Evolutionary conservation across 1,140 invertebrate species (phyloP), one percentile per base, ranked within the genome.

Genomic region (Philopotamus ludificatus): DNA sequence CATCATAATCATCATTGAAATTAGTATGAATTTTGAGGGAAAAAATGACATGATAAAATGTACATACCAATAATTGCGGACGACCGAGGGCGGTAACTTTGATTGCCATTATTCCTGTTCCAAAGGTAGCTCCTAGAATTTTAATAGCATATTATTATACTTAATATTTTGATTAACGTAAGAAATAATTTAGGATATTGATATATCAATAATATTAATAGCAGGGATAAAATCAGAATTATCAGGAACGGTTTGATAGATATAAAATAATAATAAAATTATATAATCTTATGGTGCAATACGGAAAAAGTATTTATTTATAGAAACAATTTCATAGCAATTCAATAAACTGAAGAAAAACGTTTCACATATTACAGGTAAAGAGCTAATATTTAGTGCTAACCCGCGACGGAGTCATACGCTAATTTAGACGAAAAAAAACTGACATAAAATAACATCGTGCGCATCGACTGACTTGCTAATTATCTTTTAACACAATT

Each of bases 31-130:
- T 1, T 8, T 10, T 16, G 34, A 59, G 15, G 49, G 16, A 42
- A 57, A 7, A 25, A 64, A 55, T 15, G 16, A 44, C 7, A 22
- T n/a, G 9, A 51, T n/a, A 22, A 23, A 28, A 20, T n/a, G 55
- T 71, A 84, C 83, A 85, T 82, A 98, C 94, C 84, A 99, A 82
- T 69, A 99, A 81, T 77, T 98, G 94, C 64, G 97, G 97, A 75
- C 96, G 86, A 70, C 97, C 97, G 18, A 99, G 84, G 15, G 97
- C 97, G 26, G 97, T 99, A 72, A 99, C 78, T 84, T 99, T 99
- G 51, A 99, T 89, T 22, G 97, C 97, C 72, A 95, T 95, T 73
- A 99, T 93, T 45, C 97, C 97, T 23, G 95, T 94, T 47, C 93
- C 92, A 73, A 93, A 88, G 7, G 97, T 98, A 41, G 92, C 90